A percentile compares a stretch with the other conserved stretches of the same genome.
These are phyloP conservation scores for Harpalus rubripes DNA, from an alignment of 2,888 invertebrate species.

Conservation along the genomic window DNA sequence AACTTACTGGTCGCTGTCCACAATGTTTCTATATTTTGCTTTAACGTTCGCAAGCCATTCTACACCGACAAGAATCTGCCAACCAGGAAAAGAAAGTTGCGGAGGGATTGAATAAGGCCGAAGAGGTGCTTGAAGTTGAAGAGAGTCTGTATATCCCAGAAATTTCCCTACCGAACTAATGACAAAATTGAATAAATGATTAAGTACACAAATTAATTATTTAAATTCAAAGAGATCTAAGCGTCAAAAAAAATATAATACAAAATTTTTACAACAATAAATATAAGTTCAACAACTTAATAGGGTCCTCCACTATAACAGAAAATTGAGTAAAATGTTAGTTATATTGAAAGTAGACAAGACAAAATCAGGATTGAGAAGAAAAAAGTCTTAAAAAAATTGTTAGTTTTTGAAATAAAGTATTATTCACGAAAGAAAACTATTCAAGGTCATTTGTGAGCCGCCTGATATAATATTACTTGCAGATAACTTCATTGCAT, in stretches of 20 bases:
- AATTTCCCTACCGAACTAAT: conserved; percentile 74
- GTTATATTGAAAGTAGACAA: too few species aligned
- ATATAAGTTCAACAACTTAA: too few species aligned
- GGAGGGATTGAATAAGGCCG: conserved; percentile 77
- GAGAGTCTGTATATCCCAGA: conserved; percentile 77
- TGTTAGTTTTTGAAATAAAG: too few species aligned
- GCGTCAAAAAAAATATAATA: conserved; percentile 4
- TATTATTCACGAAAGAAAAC: too few species aligned
- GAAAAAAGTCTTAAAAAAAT: too few species aligned
- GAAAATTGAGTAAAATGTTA: too few species aligned
- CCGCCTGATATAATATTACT: too few species aligned
- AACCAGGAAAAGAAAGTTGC: conserved; percentile 79
- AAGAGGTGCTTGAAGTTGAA: conserved; percentile 75
- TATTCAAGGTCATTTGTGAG: too few species aligned
- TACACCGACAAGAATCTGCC: conserved; percentile 76
- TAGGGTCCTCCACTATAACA: too few species aligned
- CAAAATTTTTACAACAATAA: conserved; percentile 68
- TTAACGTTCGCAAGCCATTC: conserved; percentile 80
- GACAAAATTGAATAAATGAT: too few species aligned
- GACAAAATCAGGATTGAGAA: too few species aligned
- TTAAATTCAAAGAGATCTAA: neutral
- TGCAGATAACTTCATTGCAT: too few species aligned
- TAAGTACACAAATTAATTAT: conserved; percentile 52
- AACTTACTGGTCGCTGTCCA: conserved; percentile 80
- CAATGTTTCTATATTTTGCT: conserved; percentile 78